A percentile compares a stretch with the other conserved stretches of the same genome.
phyloP scores from a whole-genome alignment of 2,113 vertebrate species.

The Sylvia atricapilla region DNA sequence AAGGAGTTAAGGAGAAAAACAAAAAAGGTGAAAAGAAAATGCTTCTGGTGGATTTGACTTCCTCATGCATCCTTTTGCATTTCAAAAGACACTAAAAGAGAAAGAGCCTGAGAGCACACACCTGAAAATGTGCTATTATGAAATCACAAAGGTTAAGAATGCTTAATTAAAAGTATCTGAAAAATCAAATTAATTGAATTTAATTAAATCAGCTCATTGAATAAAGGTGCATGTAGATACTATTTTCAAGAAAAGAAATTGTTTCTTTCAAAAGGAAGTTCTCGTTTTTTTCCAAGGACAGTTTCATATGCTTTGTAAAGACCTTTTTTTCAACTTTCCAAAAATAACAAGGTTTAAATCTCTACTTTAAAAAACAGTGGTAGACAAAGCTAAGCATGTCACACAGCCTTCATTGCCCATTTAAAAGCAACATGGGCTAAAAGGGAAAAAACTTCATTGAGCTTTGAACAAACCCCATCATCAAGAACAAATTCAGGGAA shows the following conservation, averaged over 20 bases:
- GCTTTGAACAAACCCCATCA: neutral
- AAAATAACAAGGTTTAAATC: neutral
- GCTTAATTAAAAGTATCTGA: neutral
- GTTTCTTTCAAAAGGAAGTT: neutral
- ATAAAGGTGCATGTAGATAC: neutral
- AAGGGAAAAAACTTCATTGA: neutral
- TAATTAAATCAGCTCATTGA: neutral
- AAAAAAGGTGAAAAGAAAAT: slow-evolving; percentile 94
- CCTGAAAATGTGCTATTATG: neutral
- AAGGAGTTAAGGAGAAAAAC: slow-evolving; percentile 79
- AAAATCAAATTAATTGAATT: neutral
- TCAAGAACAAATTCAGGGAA: neutral
- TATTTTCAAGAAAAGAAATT: neutral
- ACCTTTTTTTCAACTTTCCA: neutral
- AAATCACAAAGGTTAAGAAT: neutral
- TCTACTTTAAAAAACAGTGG: neutral
- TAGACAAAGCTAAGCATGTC: neutral
- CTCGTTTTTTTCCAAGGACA: neutral
- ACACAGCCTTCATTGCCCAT: neutral
- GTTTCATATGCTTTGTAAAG: slow-evolving; percentile 40
- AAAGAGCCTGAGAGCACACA: neutral
- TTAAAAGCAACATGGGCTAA: neutral
- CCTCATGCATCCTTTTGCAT: neutral
- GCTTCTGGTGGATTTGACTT: slow-evolving; percentile 94
- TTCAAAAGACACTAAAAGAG: neutral